Base-by-base conservation (phyloP, 2,113 vertebrate genomes). In the Brachypteracias leptosomus region DNA sequence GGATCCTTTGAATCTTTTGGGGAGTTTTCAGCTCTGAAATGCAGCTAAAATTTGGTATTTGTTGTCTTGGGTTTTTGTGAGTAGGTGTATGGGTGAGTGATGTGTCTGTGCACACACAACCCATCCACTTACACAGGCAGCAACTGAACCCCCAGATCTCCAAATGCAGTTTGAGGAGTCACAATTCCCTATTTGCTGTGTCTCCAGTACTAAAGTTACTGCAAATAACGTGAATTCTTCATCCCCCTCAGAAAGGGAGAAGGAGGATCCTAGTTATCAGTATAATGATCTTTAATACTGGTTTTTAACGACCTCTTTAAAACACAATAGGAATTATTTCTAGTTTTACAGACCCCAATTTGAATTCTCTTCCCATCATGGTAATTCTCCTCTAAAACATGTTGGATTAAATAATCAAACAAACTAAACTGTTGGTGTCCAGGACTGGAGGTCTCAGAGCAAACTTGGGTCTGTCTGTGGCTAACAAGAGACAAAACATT, bases 121-220 rank as follows among this genome's bases (percentile, higher is more conserved):
- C 66, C 31, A 1, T 24, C 71, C 3, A 0, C 9, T 36, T 11
- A 8, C 36, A 0, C 5, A 2, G 4, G 54, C 77, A 78, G 47
- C 42, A 10, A 11, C 10, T 9, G n/a, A 88, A 38, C 26, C 9
- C 67, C 40, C 1, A 0, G 7, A 7, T 66, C 40, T 63, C 61
- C 36, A 44, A 40, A 6, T 4, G 19, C 38, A 49, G 35, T 9
- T 63, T 35, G 6, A 29, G 54, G 93, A 47, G 54, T 40, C 44
- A 9, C 68, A 61, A 0, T 8, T 86, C 62, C 46, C 52, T 24
- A 16, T 54, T 54, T 54, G 40, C 63, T 33, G 28, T 70, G 35
- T 71, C 74, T 71, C 46, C 72, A 46, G 4, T 80, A 68, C 44
- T 84, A 4, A 17, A 10, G 40, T 36, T 75, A 58, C 63, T 54